These are phyloP conservation scores for Chlorodrepanis virens DNA, from an alignment of 2,113 vertebrate species.

Conservation along the genomic window DNA sequence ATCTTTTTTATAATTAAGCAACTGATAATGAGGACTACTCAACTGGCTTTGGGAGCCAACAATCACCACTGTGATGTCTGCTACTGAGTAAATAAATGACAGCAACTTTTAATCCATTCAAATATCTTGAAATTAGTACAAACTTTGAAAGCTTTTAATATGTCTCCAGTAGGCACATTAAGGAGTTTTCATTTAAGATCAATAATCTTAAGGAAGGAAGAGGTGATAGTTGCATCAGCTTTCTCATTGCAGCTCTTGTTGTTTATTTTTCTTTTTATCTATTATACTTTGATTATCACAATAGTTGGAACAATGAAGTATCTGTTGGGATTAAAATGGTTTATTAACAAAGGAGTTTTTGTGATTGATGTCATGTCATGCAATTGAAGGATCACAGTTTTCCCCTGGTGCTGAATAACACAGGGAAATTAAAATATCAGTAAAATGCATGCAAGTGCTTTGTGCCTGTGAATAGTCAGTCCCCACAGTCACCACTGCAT, in stretches of 20 bases:
- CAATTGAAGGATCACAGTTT: not conserved
- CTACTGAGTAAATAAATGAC: not conserved
- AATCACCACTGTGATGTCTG: not conserved
- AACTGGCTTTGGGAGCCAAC: not conserved
- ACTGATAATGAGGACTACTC: not conserved
- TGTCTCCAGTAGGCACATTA: not conserved
- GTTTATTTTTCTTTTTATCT: not conserved
- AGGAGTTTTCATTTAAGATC: not conserved
- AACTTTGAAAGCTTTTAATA: not conserved
- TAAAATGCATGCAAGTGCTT: not conserved
- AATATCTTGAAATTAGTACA: conserved; percentile 12
- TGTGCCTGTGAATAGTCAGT: not conserved
- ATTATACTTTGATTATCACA: not conserved
- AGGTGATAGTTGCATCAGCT: not conserved
- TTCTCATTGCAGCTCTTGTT: not conserved
- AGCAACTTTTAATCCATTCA: not conserved
- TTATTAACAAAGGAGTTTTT: not conserved
- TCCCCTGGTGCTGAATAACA: not conserved
- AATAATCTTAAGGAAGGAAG: not conserved
- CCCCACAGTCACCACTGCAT: not conserved
- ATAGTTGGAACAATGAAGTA: not conserved
- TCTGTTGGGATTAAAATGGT: not conserved
- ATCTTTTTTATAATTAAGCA: not conserved
- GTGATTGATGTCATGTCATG: not conserved
- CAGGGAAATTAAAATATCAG: not conserved